Evolutionary conservation across 2,797 vertebrate species (phyloP), one percentile per base, ranked within the genome.

Genomic region (Sebastes goodei): DNA sequence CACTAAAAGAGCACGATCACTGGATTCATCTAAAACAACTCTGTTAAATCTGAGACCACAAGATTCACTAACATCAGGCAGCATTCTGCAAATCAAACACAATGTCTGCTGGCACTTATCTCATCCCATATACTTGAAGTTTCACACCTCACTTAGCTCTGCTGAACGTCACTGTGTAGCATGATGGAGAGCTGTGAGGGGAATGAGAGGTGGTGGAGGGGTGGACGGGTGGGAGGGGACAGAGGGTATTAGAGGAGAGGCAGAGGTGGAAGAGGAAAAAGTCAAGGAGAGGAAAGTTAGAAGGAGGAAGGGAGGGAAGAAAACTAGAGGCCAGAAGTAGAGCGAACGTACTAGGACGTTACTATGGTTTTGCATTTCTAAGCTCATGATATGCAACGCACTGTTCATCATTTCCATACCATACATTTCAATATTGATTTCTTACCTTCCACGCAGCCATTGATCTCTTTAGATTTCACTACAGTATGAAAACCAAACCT

Each of bases 91-190:
- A 30, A 32, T 74, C 53, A 78, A 81, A 78, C 42, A 23, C 17
- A 64, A 61, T 14, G 53, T 63, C 46, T 69, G 38, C 46, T 17
- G 21, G 21, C 21, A 15, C 56, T 29, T 10, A 42, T 76, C 49
- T 53, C n/a, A 74, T 57, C 56, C 65, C 61, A 21, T 5, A 21
- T 4, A 60, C 30, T 69, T 60, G 15, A 73, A 6, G 72, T 76
- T 80, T 59, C 64, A 70, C 64, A 76, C 21, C 35, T 30, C 59
- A 70, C 25, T 68, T 73, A 80, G 57, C 73, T 79, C 70, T 61
- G 76, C 81, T 83, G 70, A 78, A 82, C 57, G 66, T 75, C 73
- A 76, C 65, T 71, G 6, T 66, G 12, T 46, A 53, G 42, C 30
- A 68, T 71, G 76, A 85, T 80, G 69, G 68, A 78, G 60, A 67